These are phyloP conservation scores for Fistularia tabacaria DNA, from an alignment of 2,797 vertebrate species.

Conservation along the genomic window DNA sequence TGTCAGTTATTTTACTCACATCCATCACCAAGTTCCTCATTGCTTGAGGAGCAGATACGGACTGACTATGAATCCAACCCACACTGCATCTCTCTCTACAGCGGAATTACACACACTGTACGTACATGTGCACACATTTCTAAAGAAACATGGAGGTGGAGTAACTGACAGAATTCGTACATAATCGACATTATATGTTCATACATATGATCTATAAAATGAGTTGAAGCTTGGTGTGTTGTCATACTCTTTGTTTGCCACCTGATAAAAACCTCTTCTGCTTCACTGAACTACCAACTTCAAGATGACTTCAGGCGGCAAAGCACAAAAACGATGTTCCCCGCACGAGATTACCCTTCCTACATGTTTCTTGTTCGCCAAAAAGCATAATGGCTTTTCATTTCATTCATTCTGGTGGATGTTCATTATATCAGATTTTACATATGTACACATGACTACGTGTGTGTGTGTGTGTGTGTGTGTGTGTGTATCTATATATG, in stretches of 20 bases:
- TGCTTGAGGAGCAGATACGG: conserved; percentile 42
- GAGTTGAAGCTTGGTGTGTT: conserved; percentile 31
- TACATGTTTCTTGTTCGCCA: too few relatives aligned
- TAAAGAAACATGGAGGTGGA: too few relatives aligned
- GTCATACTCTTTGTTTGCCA: conserved; percentile 52
- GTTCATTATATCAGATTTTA: too few relatives aligned
- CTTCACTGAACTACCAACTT: conserved; percentile 60
- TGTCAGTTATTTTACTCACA: conserved; percentile 43
- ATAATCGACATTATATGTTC: too few relatives aligned
- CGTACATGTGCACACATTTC: conserved; percentile 5
- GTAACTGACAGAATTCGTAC: too few relatives aligned
- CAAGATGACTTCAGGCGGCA: conserved; percentile 62
- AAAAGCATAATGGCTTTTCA: too few relatives aligned
- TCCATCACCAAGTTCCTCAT: conserved; percentile 33
- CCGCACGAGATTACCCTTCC: conserved; percentile 25
- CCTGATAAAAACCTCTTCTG: conserved; percentile 69
- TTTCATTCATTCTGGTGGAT: too few relatives aligned
- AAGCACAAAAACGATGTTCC: conserved; percentile 70
- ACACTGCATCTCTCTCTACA: conserved; percentile 44
- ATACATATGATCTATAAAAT: background rate
- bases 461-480: too few relatives aligned
- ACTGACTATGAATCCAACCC: conserved; percentile 52
- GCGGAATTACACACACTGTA: conserved; percentile 12
- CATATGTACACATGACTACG: too few relatives aligned
- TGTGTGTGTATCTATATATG: background rate